Evolutionary conservation across 2,888 invertebrate genomes (phyloP).

Genomic region (Tineola bisselliella): DNA sequence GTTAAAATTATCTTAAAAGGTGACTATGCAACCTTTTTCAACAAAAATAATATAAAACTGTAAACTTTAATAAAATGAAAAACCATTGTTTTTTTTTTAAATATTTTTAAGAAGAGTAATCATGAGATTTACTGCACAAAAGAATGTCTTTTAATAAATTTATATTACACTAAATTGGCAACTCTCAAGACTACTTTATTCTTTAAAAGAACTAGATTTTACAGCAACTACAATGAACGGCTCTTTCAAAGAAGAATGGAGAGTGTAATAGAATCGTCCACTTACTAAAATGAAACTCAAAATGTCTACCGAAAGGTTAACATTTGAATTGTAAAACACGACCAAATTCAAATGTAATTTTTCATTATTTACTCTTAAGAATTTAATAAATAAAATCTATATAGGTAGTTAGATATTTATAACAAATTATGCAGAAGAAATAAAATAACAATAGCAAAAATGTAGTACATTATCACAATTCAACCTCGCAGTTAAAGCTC

Average conservation of each 20-base stretch:
- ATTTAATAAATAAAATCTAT: no score
- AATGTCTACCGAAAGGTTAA: background rate
- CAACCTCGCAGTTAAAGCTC: background rate
- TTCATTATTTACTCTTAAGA: background rate
- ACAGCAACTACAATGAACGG: background rate
- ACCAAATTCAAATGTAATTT: background rate
- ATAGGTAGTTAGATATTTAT: no score
- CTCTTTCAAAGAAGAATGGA: background rate
- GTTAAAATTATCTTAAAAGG: no score
- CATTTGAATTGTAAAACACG: background rate
- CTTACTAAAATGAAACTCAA: background rate
- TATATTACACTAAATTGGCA: background rate
- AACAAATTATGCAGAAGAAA: background rate
- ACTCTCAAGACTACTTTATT: background rate
- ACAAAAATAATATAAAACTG: no score
- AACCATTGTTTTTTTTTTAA: no score
- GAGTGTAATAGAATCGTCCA: background rate
- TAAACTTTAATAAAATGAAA: no score
- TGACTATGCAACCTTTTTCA: no score
- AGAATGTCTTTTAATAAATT: no score
- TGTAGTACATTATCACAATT: background rate
- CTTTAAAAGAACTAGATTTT: background rate
- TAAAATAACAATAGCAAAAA: background rate
- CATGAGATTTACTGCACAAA: no score
- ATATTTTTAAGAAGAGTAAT: no score